These are phyloP conservation scores for Hyppa rectilinea DNA, from an alignment of 2,888 invertebrate genomes.

Conservation along the genomic window DNA sequence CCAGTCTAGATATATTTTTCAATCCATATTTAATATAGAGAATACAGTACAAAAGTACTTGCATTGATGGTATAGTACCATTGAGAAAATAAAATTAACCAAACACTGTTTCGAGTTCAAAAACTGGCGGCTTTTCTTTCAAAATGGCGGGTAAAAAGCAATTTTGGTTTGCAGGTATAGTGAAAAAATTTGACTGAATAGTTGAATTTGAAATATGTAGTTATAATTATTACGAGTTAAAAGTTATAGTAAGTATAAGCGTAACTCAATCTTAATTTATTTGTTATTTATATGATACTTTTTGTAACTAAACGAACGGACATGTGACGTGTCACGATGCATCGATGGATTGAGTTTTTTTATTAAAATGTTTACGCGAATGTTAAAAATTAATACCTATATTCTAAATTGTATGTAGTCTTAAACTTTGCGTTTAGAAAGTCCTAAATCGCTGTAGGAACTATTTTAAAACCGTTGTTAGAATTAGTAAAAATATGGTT, in stretches of 20 bases:
- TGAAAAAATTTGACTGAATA: conserved; percentile 67
- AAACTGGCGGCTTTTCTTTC: conserved; percentile 25
- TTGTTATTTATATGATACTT: conserved; percentile 48
- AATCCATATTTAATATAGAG: conserved; percentile 43
- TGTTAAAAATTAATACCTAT: conserved; percentile 45
- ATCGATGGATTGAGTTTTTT: conserved; percentile 22
- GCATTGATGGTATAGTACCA: conserved; percentile 35
- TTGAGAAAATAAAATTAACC: conserved; percentile 14
- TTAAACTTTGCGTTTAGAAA: conserved; percentile 44
- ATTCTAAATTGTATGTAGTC: conserved; percentile 44
- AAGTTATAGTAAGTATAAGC: conserved; percentile 45
- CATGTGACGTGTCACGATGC: conserved; percentile 28
- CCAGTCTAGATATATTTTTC: conserved; percentile 49
- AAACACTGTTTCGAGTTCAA: conserved; percentile 16
- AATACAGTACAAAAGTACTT: conserved; percentile 47
- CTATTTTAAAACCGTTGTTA: neutral
- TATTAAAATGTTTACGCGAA: conserved; percentile 46
- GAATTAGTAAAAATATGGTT: neutral
- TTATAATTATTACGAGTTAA: conserved; percentile 27
- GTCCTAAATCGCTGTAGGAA: neutral
- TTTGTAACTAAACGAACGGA: conserved; percentile 47
- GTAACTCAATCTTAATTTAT: conserved; percentile 36
- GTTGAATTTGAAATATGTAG: conserved; percentile 67
- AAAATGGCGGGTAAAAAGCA: conserved; percentile 44
- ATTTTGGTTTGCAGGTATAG: conserved; percentile 33